Evolutionary conservation across 2,888 invertebrate species (phyloP).

Genomic region (Andrena chrysosceles): DNA sequence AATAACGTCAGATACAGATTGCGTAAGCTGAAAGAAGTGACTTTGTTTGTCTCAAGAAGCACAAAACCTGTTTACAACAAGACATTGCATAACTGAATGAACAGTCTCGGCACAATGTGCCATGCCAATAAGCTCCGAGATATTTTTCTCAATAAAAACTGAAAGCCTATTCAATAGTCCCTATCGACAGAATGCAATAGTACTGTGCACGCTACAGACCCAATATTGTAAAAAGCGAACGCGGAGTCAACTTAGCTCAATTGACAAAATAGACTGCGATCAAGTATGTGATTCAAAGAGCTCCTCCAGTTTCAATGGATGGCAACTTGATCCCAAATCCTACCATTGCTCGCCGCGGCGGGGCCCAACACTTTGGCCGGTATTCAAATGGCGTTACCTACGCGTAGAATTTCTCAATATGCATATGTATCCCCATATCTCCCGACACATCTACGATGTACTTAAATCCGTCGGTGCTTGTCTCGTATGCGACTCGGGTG

Average conservation of each 20-base stretch:
- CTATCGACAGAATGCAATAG: neutral
- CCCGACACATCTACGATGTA: conserved; percentile 37
- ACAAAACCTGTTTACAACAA: neutral
- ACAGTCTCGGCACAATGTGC: neutral
- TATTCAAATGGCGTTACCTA: conserved; percentile 13
- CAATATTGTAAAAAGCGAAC: neutral
- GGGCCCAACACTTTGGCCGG: neutral
- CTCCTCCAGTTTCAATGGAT: neutral
- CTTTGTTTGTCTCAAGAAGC: neutral
- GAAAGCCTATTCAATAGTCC: neutral
- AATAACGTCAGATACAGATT: neutral
- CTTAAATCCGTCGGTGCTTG: conserved; percentile 44
- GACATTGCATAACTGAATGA: neutral
- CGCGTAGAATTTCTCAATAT: conserved; percentile 29
- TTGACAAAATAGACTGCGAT: no score
- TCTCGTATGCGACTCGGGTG: conserved; percentile 56
- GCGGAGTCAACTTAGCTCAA: no score
- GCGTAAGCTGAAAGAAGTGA: conserved; percentile 8
- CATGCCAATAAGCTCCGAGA: neutral
- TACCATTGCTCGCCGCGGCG: neutral
- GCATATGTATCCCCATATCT: conserved; percentile 44
- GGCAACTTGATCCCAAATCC: neutral
- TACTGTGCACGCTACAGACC: neutral
- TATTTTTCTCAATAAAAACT: neutral
- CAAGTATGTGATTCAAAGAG: no score